Conservation (phyloP, 2,113 vertebrate species). For the Brachionichthys hirsutus region DNA sequence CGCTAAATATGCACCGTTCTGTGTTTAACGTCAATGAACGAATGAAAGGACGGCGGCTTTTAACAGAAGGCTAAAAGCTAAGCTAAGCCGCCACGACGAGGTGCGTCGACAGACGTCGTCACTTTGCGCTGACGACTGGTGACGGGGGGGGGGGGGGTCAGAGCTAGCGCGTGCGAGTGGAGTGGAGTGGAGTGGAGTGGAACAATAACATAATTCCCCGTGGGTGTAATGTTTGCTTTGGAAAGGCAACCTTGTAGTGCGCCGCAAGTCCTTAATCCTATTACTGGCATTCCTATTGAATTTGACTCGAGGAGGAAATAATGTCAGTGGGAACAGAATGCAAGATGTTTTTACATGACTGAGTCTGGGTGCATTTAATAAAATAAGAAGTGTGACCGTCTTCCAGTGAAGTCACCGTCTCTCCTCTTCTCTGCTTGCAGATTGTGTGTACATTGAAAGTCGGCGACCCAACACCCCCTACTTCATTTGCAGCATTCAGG, state of each 20-base stretch:
- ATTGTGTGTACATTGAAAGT: constrained; percentile 99
- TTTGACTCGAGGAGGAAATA: constrained; percentile 71
- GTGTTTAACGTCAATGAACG: constrained; percentile 31
- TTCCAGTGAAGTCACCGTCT: constrained; percentile 28
- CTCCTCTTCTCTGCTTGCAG: constrained; percentile 75
- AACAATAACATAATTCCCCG: constrained; percentile 78
- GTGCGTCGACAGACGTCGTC: constrained; percentile 27
- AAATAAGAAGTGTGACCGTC: constrained; percentile 48
- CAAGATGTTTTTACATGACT: constrained; percentile 51
- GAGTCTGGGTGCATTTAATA: constrained; percentile 40
- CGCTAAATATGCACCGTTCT: constrained; percentile 43
- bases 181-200: constrained; percentile 74
- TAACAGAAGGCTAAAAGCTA: constrained; percentile 9
- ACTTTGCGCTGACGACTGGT: constrained; percentile 30
- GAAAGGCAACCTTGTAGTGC: constrained; percentile 74
- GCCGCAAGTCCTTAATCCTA: constrained; percentile 80
- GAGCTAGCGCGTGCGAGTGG: constrained; percentile 61
- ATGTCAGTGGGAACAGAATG: constrained; percentile 62
- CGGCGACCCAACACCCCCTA: constrained; percentile 97
- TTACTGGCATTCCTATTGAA: constrained; percentile 80
- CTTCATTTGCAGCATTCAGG: constrained; percentile 99
- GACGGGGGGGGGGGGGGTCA: constrained; percentile 32
- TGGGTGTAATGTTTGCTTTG: constrained; percentile 79
- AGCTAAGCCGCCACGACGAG: constrained; percentile 12
- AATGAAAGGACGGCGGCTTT: constrained; percentile 1